A percentile compares a stretch with the other conserved stretches of the same genome.
Conservation (phyloP, 2,797 vertebrate genomes). For the Falco cherrug region DNA sequence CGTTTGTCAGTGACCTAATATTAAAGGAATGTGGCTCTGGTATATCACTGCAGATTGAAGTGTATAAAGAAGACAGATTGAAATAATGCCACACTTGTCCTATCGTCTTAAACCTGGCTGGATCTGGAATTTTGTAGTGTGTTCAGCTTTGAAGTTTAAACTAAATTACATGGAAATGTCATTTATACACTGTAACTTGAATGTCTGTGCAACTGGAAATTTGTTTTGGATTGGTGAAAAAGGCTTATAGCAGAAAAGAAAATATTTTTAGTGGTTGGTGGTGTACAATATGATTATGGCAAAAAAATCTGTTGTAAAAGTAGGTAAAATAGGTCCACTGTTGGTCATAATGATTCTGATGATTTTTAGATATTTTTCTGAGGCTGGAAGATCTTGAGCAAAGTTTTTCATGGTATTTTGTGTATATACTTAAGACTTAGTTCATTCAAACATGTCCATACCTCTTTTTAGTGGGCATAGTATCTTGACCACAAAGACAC, state of each 20-base stretch:
- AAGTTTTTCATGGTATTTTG: not conserved
- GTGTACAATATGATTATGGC: not conserved
- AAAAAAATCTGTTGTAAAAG: not conserved
- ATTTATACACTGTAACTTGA: not conserved
- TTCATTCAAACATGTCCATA: not conserved
- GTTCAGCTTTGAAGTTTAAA: constrained; percentile 21
- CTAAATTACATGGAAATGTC: not conserved
- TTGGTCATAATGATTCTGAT: not conserved
- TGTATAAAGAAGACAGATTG: constrained; percentile 20
- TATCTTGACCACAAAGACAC: not conserved
- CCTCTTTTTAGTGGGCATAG: not conserved
- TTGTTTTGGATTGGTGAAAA: not conserved
- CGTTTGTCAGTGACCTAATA: constrained; percentile 63
- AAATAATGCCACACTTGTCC: constrained; percentile 37
- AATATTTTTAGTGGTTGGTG: not conserved
- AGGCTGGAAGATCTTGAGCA: not conserved
- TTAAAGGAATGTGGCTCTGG: constrained; percentile 50
- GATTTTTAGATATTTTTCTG: not conserved
- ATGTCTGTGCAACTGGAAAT: not conserved
- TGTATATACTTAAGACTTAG: not conserved
- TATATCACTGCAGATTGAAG: constrained; percentile 12
- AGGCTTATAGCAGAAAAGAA: not conserved
- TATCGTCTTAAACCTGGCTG: not conserved
- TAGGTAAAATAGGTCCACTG: not conserved
- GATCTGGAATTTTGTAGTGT: not conserved